phyloP scores from a whole-genome alignment of 2,888 invertebrate species.

The Ichneumoninae sp. region DNA sequence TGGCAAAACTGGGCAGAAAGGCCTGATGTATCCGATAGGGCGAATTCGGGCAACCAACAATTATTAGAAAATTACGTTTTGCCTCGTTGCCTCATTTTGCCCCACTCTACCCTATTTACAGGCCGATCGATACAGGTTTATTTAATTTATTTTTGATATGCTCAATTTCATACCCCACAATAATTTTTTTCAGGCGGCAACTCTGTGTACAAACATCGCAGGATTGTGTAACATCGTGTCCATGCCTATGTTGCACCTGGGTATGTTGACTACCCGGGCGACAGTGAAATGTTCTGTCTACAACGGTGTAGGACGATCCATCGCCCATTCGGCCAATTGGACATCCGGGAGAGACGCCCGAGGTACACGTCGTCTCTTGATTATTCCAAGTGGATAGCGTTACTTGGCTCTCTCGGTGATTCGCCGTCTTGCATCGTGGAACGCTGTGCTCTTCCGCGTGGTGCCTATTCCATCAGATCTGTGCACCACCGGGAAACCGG shows the following conservation, averaged over 20 bases:
- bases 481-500: slow-evolving; percentile 1
- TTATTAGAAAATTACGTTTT: too few species aligned
- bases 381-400: slow-evolving; percentile 50
- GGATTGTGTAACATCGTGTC: not conserved
- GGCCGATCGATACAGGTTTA: too few species aligned
- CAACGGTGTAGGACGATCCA: slow-evolving; percentile 20
- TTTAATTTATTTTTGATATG: too few species aligned
- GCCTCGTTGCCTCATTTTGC: too few species aligned
- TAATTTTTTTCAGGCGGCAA: too few species aligned
- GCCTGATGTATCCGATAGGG: too few species aligned
- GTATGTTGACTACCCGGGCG: not conserved
- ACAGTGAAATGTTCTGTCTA: not conserved
- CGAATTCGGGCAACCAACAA: too few species aligned
- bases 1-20: too few species aligned
- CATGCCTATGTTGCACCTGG: not conserved
- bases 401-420: slow-evolving; percentile 40
- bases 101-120: too few species aligned
- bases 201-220: not conserved
- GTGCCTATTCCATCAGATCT: slow-evolving; percentile 23
- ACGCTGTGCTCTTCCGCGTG: not conserved
- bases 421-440: slow-evolving; percentile 45
- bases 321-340: slow-evolving; percentile 44
- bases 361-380: slow-evolving; percentile 51
- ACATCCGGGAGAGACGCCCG: slow-evolving; percentile 33
- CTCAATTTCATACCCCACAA: too few species aligned